These are phyloP conservation scores for Polyommatus icarus DNA, from an alignment of 2,888 invertebrate genomes.

Conservation along the genomic window DNA sequence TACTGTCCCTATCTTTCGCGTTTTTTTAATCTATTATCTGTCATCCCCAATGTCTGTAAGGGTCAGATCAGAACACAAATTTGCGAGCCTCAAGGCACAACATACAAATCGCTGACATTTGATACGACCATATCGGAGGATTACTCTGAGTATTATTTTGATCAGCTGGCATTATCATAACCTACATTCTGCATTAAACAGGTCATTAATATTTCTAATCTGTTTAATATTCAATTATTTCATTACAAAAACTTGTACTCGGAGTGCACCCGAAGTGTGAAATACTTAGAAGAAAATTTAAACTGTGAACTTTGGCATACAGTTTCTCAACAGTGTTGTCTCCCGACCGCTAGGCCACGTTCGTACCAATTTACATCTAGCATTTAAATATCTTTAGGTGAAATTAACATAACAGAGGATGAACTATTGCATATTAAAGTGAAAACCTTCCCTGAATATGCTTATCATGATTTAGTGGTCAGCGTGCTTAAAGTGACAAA, in stretches of 20 bases:
- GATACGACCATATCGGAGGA: slow-evolving; percentile 49
- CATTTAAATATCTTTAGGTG: slow-evolving; percentile 43
- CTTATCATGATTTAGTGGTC: not conserved
- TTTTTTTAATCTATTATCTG: not conserved
- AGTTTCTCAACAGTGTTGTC: slow-evolving; percentile 46
- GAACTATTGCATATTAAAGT: slow-evolving; percentile 26
- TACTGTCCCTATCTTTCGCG: too few species aligned
- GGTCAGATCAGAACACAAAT: slow-evolving; percentile 34
- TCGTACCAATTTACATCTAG: slow-evolving; percentile 32
- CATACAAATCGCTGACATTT: slow-evolving; percentile 60
- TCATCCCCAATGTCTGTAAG: not conserved
- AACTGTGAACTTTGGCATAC: slow-evolving; percentile 53
- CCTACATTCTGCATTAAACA: slow-evolving; percentile 46
- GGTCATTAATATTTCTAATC: slow-evolving; percentile 34
- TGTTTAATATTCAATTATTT: slow-evolving; percentile 30
- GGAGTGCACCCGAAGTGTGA: not conserved
- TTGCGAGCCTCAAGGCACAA: slow-evolving; percentile 46
- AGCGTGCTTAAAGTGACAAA: not conserved
- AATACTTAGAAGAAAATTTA: slow-evolving; percentile 41
- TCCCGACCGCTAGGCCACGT: slow-evolving; percentile 41
- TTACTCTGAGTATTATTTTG: slow-evolving; percentile 50
- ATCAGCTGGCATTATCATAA: slow-evolving; percentile 59
- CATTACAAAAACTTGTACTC: slow-evolving; percentile 24
- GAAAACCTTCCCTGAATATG: not conserved
- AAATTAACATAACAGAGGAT: slow-evolving; percentile 35